Conservation (phyloP, 2,888 invertebrate species). For the Gisinianus flammeolus region DNA sequence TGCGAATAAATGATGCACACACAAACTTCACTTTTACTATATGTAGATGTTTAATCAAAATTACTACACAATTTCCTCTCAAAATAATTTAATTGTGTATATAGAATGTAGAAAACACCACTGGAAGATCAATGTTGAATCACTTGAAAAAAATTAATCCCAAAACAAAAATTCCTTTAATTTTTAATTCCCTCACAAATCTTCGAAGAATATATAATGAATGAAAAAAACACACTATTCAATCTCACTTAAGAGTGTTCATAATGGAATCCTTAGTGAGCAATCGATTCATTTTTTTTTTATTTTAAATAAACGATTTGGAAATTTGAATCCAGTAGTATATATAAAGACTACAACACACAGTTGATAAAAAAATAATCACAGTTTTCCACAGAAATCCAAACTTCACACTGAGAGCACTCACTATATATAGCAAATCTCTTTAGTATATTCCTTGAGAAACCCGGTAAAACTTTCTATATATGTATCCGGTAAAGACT, state of each 20-base stretch:
- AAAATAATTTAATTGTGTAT: neutral
- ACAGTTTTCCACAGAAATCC: neutral
- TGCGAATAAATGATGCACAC: slow-evolving; percentile 33
- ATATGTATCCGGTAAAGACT: neutral
- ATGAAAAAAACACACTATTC: neutral
- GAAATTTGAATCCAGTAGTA: neutral
- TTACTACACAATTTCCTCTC: neutral
- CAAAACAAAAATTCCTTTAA: neutral
- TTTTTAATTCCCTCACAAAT: neutral
- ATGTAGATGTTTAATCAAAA: neutral
- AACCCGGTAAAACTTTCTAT: no score
- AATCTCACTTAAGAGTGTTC: neutral
- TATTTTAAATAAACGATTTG: neutral
- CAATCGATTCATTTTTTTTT: neutral
- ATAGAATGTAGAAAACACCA: neutral
- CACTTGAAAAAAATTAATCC: neutral
- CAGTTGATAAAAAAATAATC: neutral
- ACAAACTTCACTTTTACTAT: slow-evolving; percentile 14
- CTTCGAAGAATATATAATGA: neutral
- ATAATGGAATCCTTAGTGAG: neutral
- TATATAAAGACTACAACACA: neutral
- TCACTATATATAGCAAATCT: neutral
- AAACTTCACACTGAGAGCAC: neutral
- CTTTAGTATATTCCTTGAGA: neutral
- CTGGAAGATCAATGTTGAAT: neutral